phyloP scores from a whole-genome alignment of 2,113 vertebrate species.

The Otus sunia region DNA sequence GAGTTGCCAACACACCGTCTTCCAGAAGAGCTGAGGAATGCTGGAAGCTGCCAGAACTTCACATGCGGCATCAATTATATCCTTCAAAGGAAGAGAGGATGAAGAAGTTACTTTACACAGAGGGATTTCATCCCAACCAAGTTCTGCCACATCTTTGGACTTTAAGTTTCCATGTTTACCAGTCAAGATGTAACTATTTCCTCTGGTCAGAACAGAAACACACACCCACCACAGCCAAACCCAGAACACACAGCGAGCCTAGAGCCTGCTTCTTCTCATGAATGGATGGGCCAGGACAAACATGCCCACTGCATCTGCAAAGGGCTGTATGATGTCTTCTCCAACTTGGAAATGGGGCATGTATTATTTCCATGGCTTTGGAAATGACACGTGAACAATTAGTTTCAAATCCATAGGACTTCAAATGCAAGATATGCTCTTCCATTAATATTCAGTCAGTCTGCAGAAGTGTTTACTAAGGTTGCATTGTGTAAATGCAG shows the following conservation, averaged over 20 bases:
- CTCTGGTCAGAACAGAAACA: background rate
- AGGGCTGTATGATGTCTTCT: background rate
- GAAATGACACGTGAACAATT: background rate
- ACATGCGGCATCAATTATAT: constrained; percentile 91
- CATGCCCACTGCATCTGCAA: rapidly evolving
- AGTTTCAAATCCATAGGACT: background rate
- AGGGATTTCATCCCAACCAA: background rate
- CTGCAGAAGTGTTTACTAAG: background rate
- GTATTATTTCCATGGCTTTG: background rate
- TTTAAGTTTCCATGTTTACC: background rate
- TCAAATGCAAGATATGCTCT: background rate
- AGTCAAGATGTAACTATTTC: background rate
- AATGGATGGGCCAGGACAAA: background rate
- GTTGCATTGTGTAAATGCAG: background rate
- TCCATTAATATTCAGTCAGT: background rate
- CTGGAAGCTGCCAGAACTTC: constrained; percentile 91
- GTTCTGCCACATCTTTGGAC: background rate
- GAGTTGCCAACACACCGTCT: constrained; percentile 71
- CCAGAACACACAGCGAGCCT: background rate
- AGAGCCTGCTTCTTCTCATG: background rate
- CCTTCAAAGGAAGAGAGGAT: constrained; percentile 51
- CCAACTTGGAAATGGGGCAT: background rate
- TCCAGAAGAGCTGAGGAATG: constrained; percentile 96
- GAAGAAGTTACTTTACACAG: background rate
- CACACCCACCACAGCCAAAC: background rate